These are phyloP conservation scores for Miltochrista miniata DNA, from an alignment of 2,888 invertebrate genomes.

Conservation along the genomic window DNA sequence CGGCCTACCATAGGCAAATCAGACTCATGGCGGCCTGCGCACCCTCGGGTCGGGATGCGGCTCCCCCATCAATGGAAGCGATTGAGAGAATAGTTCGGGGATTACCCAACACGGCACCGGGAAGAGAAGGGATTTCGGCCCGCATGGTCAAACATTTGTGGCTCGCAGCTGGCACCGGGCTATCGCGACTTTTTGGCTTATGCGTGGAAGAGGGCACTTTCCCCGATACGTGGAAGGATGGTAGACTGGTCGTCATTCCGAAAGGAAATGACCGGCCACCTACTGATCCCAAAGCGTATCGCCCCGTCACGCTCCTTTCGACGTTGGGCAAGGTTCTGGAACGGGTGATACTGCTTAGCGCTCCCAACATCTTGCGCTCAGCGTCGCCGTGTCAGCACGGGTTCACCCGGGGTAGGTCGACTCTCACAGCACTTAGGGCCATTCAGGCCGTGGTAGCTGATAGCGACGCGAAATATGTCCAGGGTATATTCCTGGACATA, in stretches of 20 bases:
- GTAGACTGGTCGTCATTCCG: neutral
- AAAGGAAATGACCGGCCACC: neutral
- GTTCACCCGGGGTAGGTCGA: conserved; percentile 36
- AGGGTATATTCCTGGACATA: conserved; percentile 30
- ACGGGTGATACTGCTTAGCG: conserved; percentile 23
- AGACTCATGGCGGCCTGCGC: too few species aligned
- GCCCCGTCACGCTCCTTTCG: too few species aligned
- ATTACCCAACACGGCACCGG: conserved; percentile 29
- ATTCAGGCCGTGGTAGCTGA: conserved; percentile 39
- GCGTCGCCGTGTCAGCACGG: conserved; percentile 40
- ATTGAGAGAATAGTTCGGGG: conserved; percentile 20
- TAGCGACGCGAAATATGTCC: conserved; percentile 21
- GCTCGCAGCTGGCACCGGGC: neutral
- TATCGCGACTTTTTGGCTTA: neutral
- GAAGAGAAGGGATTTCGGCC: neutral
- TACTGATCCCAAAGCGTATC: conserved; percentile 25
- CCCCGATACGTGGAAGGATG: conserved; percentile 32
- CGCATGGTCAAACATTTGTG: neutral
- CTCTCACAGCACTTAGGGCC: conserved; percentile 36
- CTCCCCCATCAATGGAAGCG: too few species aligned
- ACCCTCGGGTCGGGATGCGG: too few species aligned
- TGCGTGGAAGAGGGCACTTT: conserved; percentile 23
- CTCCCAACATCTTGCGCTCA: conserved; percentile 9
- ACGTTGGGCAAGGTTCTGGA: conserved; percentile 41
- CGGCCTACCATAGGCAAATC: too few species aligned